phyloP scores from a whole-genome alignment of 2,888 invertebrate species.

The Cenopis cana region DNA sequence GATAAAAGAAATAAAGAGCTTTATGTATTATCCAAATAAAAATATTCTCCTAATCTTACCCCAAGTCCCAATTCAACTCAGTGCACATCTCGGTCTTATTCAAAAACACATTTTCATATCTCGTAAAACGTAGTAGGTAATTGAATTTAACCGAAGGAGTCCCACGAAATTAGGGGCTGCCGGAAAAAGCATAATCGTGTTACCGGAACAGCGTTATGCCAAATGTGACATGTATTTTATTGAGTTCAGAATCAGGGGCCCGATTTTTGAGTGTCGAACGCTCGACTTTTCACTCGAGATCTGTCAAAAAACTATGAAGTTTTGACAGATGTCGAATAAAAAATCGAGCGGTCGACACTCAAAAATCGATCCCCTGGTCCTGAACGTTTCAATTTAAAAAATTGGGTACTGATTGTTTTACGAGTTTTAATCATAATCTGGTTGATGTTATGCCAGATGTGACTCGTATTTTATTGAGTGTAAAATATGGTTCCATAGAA shows the following conservation, averaged over 20 bases:
- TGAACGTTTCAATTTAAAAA: neutral
- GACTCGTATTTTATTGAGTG: too few species aligned
- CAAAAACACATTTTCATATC: constrained; percentile 42
- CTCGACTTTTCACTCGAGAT: too few species aligned
- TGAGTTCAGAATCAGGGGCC: neutral
- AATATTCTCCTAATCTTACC: constrained; percentile 5
- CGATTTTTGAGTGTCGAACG: too few species aligned
- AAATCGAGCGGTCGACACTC: too few species aligned
- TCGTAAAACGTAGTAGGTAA: constrained; percentile 28
- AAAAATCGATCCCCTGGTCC: too few species aligned
- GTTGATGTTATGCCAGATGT: too few species aligned
- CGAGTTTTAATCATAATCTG: too few species aligned
- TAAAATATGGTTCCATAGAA: too few species aligned
- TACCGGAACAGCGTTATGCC: constrained; percentile 29
- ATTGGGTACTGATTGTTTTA: too few species aligned
- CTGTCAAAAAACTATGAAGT: too few species aligned
- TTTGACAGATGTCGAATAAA: too few species aligned
- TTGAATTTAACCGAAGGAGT: constrained; percentile 38
- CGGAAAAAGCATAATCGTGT: constrained; percentile 38
- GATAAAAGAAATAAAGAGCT: too few species aligned
- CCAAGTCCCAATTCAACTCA: neutral
- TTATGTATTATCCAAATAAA: constrained; percentile 7
- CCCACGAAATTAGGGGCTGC: constrained; percentile 38
- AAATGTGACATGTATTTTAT: constrained; percentile 16
- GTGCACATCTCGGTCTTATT: constrained; percentile 21